Percentiles rank a stretch among this genome's conserved stretches.
phyloP scores from a whole-genome alignment of 2,888 invertebrate genomes.

The Teinopalpus imperialis region DNA sequence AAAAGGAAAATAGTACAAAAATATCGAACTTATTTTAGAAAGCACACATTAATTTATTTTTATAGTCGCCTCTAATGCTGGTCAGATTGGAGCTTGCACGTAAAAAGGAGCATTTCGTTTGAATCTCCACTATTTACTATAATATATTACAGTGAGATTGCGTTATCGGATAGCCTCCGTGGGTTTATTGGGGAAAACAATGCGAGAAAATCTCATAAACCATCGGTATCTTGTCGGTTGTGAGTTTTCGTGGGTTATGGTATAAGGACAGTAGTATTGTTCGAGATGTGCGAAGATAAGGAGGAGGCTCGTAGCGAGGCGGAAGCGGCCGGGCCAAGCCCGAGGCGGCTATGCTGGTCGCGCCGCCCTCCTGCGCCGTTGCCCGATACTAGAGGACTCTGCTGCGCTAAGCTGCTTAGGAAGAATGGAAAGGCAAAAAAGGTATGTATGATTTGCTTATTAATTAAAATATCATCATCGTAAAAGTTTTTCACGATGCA shows the following conservation, averaged over 20 bases:
- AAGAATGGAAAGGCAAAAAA: constrained; percentile 92
- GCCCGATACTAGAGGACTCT: constrained; percentile 89
- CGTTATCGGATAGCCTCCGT: constrained; percentile 52
- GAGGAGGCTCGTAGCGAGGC: constrained; percentile 69
- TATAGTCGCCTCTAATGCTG: constrained; percentile 34
- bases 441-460: too few relatives aligned
- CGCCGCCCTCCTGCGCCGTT: constrained; percentile 73
- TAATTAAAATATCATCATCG: too few relatives aligned
- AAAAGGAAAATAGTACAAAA: constrained; percentile 64
- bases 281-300: constrained; percentile 75
- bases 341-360: constrained; percentile 68
- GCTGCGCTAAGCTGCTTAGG: constrained; percentile 90
- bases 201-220: constrained; percentile 73
- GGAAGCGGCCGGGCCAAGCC: constrained; percentile 51
- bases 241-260: constrained; percentile 55
- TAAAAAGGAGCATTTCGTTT: constrained; percentile 39
- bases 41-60: constrained; percentile 41
- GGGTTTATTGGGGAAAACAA: constrained; percentile 69
- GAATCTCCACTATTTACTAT: constrained; percentile 55
- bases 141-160: constrained; percentile 62
- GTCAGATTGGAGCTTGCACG: constrained; percentile 26
- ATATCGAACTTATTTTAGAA: constrained; percentile 64
- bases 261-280: constrained; percentile 47
- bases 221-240: constrained; percentile 75
- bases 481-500: too few relatives aligned